phyloP scores from a whole-genome alignment of 1,140 invertebrate genomes.

The Ostrea edulis region DNA sequence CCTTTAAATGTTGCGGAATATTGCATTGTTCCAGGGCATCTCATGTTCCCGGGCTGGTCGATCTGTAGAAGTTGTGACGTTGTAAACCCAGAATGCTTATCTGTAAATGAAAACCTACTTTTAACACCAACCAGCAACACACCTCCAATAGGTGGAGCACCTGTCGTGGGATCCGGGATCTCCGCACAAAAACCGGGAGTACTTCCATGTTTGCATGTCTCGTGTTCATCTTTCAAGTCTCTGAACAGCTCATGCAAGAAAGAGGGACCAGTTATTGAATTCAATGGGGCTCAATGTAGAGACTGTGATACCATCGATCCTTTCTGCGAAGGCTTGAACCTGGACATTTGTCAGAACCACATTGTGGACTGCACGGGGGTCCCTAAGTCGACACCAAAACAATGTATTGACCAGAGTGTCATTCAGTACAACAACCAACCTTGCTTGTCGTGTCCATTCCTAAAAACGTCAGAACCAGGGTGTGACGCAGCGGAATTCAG shows the following conservation, averaged over 20 bases:
- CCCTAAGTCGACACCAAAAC: neutral
- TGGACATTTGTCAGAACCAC: conserved; percentile 2
- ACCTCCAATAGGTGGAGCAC: neutral
- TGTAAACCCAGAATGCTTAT: neutral
- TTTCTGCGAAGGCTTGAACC: conserved; percentile 4
- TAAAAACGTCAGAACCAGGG: neutral
- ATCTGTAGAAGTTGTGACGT: conserved; percentile 1
- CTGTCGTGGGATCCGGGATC: neutral
- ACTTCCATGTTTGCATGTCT: neutral
- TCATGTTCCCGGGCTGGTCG: neutral
- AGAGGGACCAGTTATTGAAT: neutral
- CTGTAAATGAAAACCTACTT: neutral
- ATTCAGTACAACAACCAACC: neutral
- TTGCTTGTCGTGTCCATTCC: conserved; percentile 21
- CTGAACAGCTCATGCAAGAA: neutral
- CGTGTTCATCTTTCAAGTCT: neutral
- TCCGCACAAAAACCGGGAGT: neutral
- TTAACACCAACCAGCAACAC: neutral
- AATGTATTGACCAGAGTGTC: conserved; percentile 12
- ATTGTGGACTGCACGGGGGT: conserved; percentile 12
- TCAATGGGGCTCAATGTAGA: neutral
- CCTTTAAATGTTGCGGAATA: neutral
- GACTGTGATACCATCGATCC: neutral
- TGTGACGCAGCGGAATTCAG: neutral
- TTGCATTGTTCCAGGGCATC: neutral